Conservation (phyloP, 2,888 invertebrate species). For the Apotomis betuletana region DNA sequence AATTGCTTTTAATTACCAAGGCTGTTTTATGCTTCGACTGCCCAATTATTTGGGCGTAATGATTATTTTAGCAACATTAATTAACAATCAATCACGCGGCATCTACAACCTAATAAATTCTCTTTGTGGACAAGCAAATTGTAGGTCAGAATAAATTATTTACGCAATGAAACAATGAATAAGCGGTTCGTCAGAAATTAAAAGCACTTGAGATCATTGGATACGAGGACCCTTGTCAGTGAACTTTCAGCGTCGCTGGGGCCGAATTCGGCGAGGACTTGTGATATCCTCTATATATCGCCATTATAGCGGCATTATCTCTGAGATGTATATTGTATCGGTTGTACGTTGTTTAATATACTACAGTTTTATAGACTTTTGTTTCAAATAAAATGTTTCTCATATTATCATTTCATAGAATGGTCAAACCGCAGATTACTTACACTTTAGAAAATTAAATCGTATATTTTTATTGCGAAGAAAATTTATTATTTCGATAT, state of each 20-base stretch:
- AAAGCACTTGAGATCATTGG: slow-evolving; percentile 58
- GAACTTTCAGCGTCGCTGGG: slow-evolving; percentile 52
- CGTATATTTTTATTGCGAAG: too few species aligned
- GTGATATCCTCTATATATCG: too few species aligned
- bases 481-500: too few species aligned
- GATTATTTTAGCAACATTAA: slow-evolving; percentile 38
- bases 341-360: too few species aligned
- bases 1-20: slow-evolving; percentile 30
- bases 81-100: slow-evolving; percentile 39
- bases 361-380: too few species aligned
- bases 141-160: slow-evolving; percentile 46
- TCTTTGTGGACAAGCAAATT: slow-evolving; percentile 44
- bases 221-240: slow-evolving; percentile 57
- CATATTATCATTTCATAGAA: too few species aligned
- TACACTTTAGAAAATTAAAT: too few species aligned
- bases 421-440: too few species aligned
- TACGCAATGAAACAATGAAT: slow-evolving; percentile 50
- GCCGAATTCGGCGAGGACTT: too few species aligned
- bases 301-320: too few species aligned
- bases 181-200: slow-evolving; percentile 56
- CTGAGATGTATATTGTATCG: too few species aligned
- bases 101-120: slow-evolving; percentile 44
- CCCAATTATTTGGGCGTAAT: slow-evolving; percentile 31
- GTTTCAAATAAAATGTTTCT: too few species aligned
- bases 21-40: slow-evolving; percentile 21